phyloP scores from a whole-genome alignment of 2,888 invertebrate species.

The Drosophila rubida region DNA sequence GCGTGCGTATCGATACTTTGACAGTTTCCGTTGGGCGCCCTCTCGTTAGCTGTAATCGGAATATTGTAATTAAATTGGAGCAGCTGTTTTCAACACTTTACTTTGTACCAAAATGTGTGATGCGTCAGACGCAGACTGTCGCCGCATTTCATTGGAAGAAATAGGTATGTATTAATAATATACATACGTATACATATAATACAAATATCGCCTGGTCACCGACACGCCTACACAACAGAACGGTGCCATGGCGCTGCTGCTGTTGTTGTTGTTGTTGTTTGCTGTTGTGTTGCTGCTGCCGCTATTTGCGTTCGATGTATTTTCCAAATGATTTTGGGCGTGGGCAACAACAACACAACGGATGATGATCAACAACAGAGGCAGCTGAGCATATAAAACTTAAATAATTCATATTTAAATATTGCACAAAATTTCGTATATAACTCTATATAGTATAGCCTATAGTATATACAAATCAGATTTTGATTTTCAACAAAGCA shows the following conservation, averaged over 20 bases:
- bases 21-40: neutral
- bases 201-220: conserved; percentile 48
- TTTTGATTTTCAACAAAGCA: conserved; percentile 1
- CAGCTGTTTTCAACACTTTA: conserved; percentile 43
- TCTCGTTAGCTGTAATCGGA: neutral
- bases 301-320: conserved; percentile 66
- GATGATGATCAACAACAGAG: conserved; percentile 34
- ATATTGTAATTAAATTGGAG: conserved; percentile 18
- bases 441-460: neutral
- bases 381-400: conserved; percentile 60
- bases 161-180: neutral
- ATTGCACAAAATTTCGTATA: conserved; percentile 34
- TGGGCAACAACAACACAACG: conserved; percentile 55
- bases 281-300: conserved; percentile 29
- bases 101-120: conserved; percentile 22
- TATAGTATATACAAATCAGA: conserved; percentile 3
- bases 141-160: conserved; percentile 25
- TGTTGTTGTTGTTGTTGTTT: conserved; percentile 8
- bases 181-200: conserved; percentile 1
- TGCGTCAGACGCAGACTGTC: conserved; percentile 46
- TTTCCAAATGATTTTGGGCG: conserved; percentile 67
- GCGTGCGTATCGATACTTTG: neutral
- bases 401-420: conserved; percentile 69
- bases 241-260: conserved; percentile 16
- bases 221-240: conserved; percentile 54